phyloP scores from a whole-genome alignment of 2,888 invertebrate genomes.

The Dryomyza anilis region DNA sequence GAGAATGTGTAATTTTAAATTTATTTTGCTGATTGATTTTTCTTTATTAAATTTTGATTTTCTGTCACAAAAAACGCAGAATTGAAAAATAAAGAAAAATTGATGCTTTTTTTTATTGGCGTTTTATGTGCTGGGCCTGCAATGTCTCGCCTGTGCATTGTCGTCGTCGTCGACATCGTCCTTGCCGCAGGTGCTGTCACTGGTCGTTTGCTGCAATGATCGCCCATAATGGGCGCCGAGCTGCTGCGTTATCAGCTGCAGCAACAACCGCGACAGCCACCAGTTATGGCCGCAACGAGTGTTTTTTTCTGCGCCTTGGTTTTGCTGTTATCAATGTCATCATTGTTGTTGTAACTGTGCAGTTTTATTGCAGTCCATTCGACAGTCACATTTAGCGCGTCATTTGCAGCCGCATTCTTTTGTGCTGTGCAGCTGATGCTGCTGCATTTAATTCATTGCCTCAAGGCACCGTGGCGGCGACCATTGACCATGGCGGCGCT shows the following conservation, averaged over 20 bases:
- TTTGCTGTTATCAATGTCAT: too few relatives aligned
- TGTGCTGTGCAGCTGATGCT: not conserved
- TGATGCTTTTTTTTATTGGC: not conserved
- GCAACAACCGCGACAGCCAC: not conserved
- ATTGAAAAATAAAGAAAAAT: too few relatives aligned
- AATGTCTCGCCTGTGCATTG: not conserved
- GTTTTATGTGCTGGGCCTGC: not conserved
- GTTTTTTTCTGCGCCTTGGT: not conserved
- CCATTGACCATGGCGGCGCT: not conserved
- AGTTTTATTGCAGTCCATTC: not conserved
- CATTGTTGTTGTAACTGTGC: too few relatives aligned
- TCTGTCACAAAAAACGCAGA: too few relatives aligned
- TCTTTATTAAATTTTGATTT: too few relatives aligned
- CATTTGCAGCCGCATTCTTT: not conserved
- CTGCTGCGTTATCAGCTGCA: too few relatives aligned
- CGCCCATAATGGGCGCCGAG: not conserved
- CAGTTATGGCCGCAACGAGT: too few relatives aligned
- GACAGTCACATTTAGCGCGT: not conserved
- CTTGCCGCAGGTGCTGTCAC: slow-evolving; percentile 10
- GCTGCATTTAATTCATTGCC: slow-evolving; percentile 1
- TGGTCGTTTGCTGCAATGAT: not conserved
- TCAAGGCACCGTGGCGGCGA: not conserved
- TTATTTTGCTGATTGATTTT: too few relatives aligned
- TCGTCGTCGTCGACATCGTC: too few relatives aligned
- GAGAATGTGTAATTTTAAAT: too few relatives aligned